Conservation (phyloP, 2,888 invertebrate species). For the Drosophila glabriapex region DNA sequence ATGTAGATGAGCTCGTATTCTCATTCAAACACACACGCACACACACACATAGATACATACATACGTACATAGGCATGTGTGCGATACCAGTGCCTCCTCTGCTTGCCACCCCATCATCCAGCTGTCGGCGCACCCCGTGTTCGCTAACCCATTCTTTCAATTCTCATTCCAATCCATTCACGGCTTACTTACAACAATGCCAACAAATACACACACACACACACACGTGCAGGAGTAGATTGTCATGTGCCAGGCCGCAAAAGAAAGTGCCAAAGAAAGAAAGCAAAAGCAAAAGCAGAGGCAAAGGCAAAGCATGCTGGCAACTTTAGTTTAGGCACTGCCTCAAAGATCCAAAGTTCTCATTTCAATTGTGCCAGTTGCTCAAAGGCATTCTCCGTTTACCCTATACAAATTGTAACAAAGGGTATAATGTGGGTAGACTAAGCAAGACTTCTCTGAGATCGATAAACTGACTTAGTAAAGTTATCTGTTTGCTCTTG, state of each 20-base stretch:
- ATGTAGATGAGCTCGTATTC: constrained; percentile 43
- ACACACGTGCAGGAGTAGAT: constrained; percentile 21
- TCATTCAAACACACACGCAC: constrained; percentile 10
- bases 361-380: constrained; percentile 57
- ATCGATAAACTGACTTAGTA: not conserved
- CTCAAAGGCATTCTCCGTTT: constrained; percentile 46
- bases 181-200: constrained; percentile 52
- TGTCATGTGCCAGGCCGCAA: constrained; percentile 41
- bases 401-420: not conserved
- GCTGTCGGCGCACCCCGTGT: constrained; percentile 42
- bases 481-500: not conserved
- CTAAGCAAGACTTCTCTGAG: not conserved
- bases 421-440: not conserved
- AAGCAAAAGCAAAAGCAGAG: constrained; percentile 5
- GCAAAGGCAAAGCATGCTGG: constrained; percentile 4
- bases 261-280: constrained; percentile 27
- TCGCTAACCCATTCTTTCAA: constrained; percentile 14
- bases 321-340: constrained; percentile 32
- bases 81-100: not conserved
- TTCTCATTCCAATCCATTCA: constrained; percentile 24
- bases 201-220: constrained; percentile 19
- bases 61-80: not conserved
- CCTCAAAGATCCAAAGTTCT: constrained; percentile 41
- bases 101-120: constrained; percentile 5
- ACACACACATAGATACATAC: not conserved